Evolutionary conservation across 2,113 vertebrate genomes (phyloP), one percentile per base, ranked within the genome.

Genomic region (Spermophilus dauricus): DNA sequence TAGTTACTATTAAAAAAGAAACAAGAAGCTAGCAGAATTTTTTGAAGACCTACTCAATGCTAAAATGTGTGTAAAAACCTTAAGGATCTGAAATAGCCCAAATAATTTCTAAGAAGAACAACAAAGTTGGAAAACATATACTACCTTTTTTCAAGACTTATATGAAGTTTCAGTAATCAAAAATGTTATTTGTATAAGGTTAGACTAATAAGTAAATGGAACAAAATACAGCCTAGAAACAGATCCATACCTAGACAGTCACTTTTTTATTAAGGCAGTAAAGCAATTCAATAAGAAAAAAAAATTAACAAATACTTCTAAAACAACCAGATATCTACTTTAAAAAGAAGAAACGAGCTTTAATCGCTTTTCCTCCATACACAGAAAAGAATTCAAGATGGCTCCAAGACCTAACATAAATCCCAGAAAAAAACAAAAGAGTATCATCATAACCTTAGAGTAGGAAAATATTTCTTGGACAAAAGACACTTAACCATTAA

Each of bases 351-450:
- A 61, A 26, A 1, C 67, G n/a, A 82, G 37, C 42, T 30, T 92
- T 16, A 65, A 61, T 12, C 9, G 20, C 70, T 51, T 51, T 53
- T 53, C 51, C 51, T 53, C 51, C 51, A 53, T 14, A 95, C 22
- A 73, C 17, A 95, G 78, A 56, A 86, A 86, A 78, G 85, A 94
- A 85, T 61, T 70, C 32, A 82, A 63, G 39, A 34, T 76, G 48
- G 20, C 18, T 82, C n/a, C 82, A 18, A 87, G 72, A 3, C 32
- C 63, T 75, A 75, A n/a, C 1, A 30, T 86, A 45, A 73, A 87
- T 45, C 56, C 53, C 14, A 65, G 14, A 61, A 26, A 70, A 70
- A 95, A 77, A 95, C 22, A 14, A 58, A 58, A 69, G 28, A 73
- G 6, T 63, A 75, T 87, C n/a, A 75, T 88, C 12, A 69, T 75